Conservation (phyloP, 35 echinoderm and acorn worm species). For the Apostichopus californicus region DNA sequence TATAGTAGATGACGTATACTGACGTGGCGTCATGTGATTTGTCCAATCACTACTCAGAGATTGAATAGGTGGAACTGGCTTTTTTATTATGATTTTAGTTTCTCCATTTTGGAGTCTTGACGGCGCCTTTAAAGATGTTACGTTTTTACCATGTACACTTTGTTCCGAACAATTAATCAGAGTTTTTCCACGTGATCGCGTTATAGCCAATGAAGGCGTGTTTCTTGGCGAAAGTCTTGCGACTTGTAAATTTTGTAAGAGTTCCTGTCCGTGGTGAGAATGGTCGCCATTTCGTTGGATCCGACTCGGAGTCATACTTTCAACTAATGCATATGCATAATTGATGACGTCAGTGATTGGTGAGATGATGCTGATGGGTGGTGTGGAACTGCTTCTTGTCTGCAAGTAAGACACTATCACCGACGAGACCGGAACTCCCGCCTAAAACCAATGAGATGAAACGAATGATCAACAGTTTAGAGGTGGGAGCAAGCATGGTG, state of each 20-base stretch:
- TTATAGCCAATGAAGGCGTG: slow-evolving; percentile 15
- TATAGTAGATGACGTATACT: not conserved
- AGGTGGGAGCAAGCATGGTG: too few species aligned
- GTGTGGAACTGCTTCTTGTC: not conserved
- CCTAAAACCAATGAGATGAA: not conserved
- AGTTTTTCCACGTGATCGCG: not conserved
- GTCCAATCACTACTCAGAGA: not conserved
- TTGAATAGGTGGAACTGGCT: not conserved
- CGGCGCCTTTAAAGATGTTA: too few species aligned
- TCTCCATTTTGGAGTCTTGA: not conserved
- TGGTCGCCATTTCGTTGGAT: not conserved
- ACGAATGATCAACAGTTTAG: too few species aligned
- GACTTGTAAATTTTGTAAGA: not conserved
- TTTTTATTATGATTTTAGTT: not conserved
- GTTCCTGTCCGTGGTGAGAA: not conserved
- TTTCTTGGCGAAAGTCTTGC: not conserved
- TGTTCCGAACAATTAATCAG: not conserved
- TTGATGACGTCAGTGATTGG: not conserved
- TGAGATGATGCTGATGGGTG: not conserved
- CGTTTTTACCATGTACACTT: too few species aligned
- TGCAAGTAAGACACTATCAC: not conserved
- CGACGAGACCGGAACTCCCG: not conserved
- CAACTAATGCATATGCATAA: not conserved
- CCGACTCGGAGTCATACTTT: not conserved
- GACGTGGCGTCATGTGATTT: not conserved